A percentile compares a stretch with the other conserved stretches of the same genome.
Conservation (phyloP, 1,140 invertebrate genomes). For the Ephestia elutella region DNA sequence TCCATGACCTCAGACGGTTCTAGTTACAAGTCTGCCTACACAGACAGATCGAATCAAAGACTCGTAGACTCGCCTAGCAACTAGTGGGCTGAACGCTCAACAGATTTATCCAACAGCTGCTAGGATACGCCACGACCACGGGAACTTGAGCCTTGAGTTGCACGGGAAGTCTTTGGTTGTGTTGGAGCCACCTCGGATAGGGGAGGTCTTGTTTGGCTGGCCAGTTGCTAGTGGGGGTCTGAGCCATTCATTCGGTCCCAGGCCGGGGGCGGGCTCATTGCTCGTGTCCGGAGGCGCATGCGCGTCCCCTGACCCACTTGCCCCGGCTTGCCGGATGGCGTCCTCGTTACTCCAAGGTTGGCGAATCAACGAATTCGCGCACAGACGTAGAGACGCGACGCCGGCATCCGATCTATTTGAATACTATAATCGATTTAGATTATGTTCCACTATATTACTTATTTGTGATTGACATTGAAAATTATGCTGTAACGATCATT, state of each 20-base stretch:
- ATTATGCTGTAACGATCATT: not conserved
- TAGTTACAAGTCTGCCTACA: constrained; percentile 17
- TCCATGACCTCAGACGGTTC: not conserved
- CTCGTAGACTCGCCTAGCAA: constrained; percentile 53
- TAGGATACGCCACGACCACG: constrained; percentile 31
- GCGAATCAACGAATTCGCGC: constrained; percentile 61
- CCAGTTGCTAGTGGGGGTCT: constrained; percentile 39
- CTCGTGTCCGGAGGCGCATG: constrained; percentile 59
- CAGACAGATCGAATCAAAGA: constrained; percentile 42
- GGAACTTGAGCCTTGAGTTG: constrained; percentile 28
- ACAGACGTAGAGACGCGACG: constrained; percentile 52
- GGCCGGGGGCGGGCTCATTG: constrained; percentile 66
- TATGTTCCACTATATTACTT: not conserved
- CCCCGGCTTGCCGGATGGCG: constrained; percentile 42
- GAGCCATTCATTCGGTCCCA: constrained; percentile 53
- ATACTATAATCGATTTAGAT: constrained; percentile 20
- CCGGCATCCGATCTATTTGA: constrained; percentile 16
- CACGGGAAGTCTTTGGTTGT: constrained; percentile 20
- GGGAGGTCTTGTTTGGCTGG: constrained; percentile 49
- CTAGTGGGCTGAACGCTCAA: constrained; percentile 57
- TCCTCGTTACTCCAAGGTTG: constrained; percentile 58
- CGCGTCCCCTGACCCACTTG: constrained; percentile 64
- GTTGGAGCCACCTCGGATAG: constrained; percentile 28
- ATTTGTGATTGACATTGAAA: not conserved
- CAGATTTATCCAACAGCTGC: constrained; percentile 61